Percentiles rank a stretch among this genome's conserved stretches.
Evolutionary conservation across 2,113 vertebrate species (phyloP).

Genomic region (Okapia johnstoni): DNA sequence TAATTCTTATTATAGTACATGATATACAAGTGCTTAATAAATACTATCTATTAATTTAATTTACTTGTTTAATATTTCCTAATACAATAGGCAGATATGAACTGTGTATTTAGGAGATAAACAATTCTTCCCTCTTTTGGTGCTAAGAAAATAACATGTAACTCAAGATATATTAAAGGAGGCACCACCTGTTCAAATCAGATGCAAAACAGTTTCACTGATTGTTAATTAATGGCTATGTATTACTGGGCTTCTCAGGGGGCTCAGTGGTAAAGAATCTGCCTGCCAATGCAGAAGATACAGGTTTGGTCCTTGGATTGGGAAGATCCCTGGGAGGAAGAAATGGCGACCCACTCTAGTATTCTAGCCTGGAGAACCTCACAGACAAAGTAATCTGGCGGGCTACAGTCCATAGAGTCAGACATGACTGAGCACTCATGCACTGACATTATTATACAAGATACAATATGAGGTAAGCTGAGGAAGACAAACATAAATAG

Average conservation of each 20-base stretch:
- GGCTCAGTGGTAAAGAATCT: neutral
- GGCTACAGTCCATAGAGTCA: neutral
- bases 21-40: constrained; percentile 47
- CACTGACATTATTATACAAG: neutral
- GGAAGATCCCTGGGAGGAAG: neutral
- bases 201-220: neutral
- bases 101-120: constrained; percentile 31
- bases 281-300: neutral
- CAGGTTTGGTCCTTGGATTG: neutral
- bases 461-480: neutral
- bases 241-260: neutral
- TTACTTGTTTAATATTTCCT: constrained; percentile 37
- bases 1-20: constrained; percentile 18
- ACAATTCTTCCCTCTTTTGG: neutral
- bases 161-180: neutral
- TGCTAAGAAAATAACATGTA: neutral
- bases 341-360: neutral
- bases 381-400: fast-evolving
- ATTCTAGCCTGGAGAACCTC: neutral
- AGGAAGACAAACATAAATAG: neutral
- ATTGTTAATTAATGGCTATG: neutral
- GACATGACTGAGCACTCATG: neutral
- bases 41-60: constrained; percentile 40
- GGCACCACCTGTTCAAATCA: neutral
- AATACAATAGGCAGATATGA: constrained; percentile 14